Evolutionary conservation across 2,113 vertebrate species (phyloP), one percentile per base, ranked within the genome.

Genomic region (Galbula dea): DNA sequence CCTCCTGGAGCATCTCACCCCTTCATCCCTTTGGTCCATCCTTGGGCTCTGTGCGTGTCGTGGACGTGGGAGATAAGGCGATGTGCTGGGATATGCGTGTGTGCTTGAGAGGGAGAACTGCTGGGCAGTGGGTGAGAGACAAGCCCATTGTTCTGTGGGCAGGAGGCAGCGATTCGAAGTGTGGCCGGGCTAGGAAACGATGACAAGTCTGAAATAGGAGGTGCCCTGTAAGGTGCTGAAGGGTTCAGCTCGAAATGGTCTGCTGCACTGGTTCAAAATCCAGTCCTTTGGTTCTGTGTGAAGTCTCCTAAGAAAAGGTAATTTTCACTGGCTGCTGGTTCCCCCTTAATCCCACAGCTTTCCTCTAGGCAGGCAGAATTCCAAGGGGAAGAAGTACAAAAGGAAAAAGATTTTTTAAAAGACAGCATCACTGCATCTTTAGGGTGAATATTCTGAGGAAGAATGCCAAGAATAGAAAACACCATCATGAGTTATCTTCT

Each of bases 1-100:
- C 4, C 49, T 18, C 68, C 9, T 29, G 9, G 8, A 72, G 3
- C 61, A 8, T 22, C 80, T 22, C 2, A 15, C 30, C 10, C 26
- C 6, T 4, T 43, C 4, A 1, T n/a, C 36, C 29, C 0, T 1
- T 30, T 8, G 15, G 36, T 6, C 36, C 61, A 1, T 11, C 32
- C 29, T 54, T 30, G 52, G 52, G 27, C 41, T 12, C 41, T 43
- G 41, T 43, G 41, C 41, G 11, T 43, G 41, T 43, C 41, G 11
- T 43, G 41, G 41, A 43, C 11, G 41, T 43, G 41, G 41, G 41
- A 15, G 41, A 43, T n/a, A n/a, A n/a, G 49, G 51, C 12, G 18
- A 17, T 19, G 29, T 17, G 52, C 27, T 30, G 29, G 48, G 52
- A 16, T 24, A 18, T 54, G 16, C 11, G 52, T 54, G 52, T 32